Base-by-base conservation (phyloP, 2,113 vertebrate genomes). In the Lagopus leucura region DNA sequence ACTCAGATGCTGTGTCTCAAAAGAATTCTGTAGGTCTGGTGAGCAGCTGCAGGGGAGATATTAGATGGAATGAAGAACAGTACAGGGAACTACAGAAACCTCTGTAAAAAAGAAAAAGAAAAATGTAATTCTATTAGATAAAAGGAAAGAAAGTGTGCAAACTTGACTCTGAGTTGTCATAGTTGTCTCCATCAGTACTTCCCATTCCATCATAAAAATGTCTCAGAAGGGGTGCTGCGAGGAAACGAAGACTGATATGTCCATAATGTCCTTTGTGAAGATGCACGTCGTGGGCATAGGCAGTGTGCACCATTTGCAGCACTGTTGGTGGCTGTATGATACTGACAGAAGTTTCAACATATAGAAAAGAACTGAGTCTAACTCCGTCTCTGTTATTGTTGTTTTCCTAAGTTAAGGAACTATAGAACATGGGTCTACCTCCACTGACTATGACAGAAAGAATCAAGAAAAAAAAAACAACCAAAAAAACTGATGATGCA, bases 251-350 rank as follows among this genome's bases (percentile, higher is more conserved):
- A 12, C 16, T 34, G 58, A 34, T 34, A 32, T 17, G 15, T 20
- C 52, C 27, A 18, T 30, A 71, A 70, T 5, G 17, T 67, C 40
- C 50, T 24, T 52, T 40, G 47, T 42, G 65, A 89, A 52, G 71
- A 63, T 25, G 16, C 30, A 12, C 4, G 27, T 25, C 0, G 0
- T 27, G 38, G 27, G 45, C 74, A 34, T 2, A 71, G 52, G 64
- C 28, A 66, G 30, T 0, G 0, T 52, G 47, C 54, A 11, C 8
- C 34, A 10, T 58, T 69, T 19, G 24, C 43, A 67, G 7, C 24
- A 45, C 20, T 25, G 14, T 2, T 42, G 6, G 42, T 36, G 60
- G 32, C 76, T 82, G n/a, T 28, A 20, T 32, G 32, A 20, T 57
- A n/a, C 47, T 36, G 42, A 11, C 45, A 67, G n/a, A 45, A 69